Conservation (phyloP, 2,113 vertebrate species). For the Otolemur garnettii region DNA sequence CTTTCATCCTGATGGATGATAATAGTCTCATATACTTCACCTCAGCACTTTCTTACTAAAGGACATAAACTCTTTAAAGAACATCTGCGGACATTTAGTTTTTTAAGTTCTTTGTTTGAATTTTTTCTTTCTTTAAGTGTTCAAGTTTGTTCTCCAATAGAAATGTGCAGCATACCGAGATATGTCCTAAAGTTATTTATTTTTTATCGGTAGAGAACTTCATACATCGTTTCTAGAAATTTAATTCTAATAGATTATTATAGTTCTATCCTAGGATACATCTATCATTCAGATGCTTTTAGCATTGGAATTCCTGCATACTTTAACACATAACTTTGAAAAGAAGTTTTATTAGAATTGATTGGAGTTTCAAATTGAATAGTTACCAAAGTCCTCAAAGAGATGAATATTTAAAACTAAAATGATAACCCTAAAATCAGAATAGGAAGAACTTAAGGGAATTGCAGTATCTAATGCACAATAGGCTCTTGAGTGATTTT, state of each 20-base stretch:
- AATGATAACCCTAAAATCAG: not conserved
- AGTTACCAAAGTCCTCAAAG: not conserved
- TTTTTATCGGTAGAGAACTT: not conserved
- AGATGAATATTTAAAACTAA: not conserved
- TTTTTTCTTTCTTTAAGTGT: not conserved
- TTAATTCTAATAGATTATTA: not conserved
- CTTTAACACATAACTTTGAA: not conserved
- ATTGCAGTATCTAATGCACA: not conserved
- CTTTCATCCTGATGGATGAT: not conserved
- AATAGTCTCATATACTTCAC: not conserved
- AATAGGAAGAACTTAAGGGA: not conserved
- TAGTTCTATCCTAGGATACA: not conserved
- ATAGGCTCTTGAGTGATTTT: not conserved
- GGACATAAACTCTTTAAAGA: not conserved
- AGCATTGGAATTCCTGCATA: not conserved
- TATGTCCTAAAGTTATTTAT: not conserved
- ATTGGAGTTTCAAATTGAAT: not conserved
- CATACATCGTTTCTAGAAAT: not conserved
- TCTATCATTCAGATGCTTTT: not conserved
- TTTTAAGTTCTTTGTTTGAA: not conserved
- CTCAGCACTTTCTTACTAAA: not conserved
- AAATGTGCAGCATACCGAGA: not conserved
- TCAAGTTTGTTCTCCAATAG: not conserved
- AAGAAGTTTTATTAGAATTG: not conserved
- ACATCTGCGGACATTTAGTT: not conserved